A percentile compares a stretch with the other conserved stretches of the same genome.
These are phyloP conservation scores for Gavialis gangeticus DNA, from an alignment of 2,113 vertebrate species.

Conservation along the genomic window DNA sequence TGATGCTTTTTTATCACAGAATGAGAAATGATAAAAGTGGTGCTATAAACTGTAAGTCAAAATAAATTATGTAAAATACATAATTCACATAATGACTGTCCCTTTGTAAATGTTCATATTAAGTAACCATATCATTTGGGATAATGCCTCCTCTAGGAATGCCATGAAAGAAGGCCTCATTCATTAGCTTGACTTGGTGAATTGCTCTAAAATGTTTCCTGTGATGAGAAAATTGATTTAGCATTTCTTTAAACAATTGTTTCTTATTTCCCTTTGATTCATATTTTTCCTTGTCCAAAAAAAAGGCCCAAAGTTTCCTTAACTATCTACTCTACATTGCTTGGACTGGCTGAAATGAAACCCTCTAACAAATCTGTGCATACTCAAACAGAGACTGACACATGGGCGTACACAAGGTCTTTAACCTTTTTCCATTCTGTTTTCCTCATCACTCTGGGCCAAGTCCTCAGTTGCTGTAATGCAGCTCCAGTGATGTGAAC, in stretches of 20 bases:
- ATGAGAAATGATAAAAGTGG: slow-evolving; percentile 59
- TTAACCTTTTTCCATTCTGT: not conserved
- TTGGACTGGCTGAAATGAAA: not conserved
- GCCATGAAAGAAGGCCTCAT: slow-evolving; percentile 48
- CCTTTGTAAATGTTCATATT: slow-evolving; percentile 67
- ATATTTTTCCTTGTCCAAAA: slow-evolving; percentile 5
- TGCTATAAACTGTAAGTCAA: slow-evolving; percentile 60
- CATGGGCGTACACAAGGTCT: not conserved
- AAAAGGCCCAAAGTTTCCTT: not conserved
- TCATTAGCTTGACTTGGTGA: slow-evolving; percentile 70
- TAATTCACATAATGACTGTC: slow-evolving; percentile 65
- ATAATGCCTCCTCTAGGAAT: slow-evolving; percentile 62
- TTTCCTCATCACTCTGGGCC: slow-evolving; percentile 33
- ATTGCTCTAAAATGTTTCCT: slow-evolving; percentile 56
- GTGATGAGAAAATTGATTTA: slow-evolving; percentile 63
- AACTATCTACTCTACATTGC: not conserved
- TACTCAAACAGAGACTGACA: not conserved
- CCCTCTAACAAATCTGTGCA: rapidly evolving
- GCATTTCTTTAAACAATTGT: slow-evolving; percentile 55
- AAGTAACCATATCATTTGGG: slow-evolving; percentile 71
- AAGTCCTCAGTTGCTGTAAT: slow-evolving; percentile 18
- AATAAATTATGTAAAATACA: slow-evolving; percentile 70
- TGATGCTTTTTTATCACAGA: slow-evolving; percentile 60
- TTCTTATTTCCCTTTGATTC: slow-evolving; percentile 35
- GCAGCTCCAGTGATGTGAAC: not conserved